A percentile compares a stretch with the other conserved stretches of the same genome.
phyloP scores from a whole-genome alignment of 2,888 invertebrate genomes.

The Agriotes lineatus region DNA sequence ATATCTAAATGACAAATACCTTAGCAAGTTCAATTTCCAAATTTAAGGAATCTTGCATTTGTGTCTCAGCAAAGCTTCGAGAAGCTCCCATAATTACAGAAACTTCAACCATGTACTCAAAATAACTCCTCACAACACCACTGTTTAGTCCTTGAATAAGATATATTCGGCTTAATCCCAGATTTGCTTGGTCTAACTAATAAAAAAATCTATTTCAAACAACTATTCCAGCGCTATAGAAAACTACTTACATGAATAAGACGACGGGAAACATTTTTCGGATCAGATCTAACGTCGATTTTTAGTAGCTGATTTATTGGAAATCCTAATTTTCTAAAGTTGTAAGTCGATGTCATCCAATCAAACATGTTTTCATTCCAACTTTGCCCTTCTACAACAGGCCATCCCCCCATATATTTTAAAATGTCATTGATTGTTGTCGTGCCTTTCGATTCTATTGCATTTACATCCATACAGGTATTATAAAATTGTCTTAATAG shows the following conservation, averaged over 20 bases:
- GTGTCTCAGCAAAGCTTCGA: conserved; percentile 73
- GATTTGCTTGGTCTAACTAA: conserved; percentile 88
- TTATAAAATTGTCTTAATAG: conserved; percentile 64
- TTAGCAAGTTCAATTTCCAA: too few relatives aligned
- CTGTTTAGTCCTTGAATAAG: conserved; percentile 85
- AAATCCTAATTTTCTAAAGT: conserved; percentile 83
- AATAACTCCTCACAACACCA: conserved; percentile 88
- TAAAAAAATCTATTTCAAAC: too few relatives aligned
- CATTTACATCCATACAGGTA: conserved; percentile 62
- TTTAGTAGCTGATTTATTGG: conserved; percentile 92
- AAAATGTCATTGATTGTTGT: conserved; percentile 66
- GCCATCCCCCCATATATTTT: conserved; percentile 71
- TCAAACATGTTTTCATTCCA: conserved; percentile 14
- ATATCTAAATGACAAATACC: too few relatives aligned
- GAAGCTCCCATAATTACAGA: conserved; percentile 89
- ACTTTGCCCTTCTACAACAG: conserved; percentile 9
- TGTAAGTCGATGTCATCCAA: conserved; percentile 74
- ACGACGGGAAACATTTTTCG: conserved; percentile 88
- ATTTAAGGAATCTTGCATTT: too few relatives aligned
- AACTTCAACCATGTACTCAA: conserved; percentile 88
- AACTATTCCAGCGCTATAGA: conserved; percentile 86
- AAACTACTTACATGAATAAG: too few relatives aligned
- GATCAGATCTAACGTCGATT: conserved; percentile 89
- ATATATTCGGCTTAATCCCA: conserved; percentile 90
- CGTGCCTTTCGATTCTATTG: conserved; percentile 74